phyloP scores from a whole-genome alignment of 2,113 vertebrate species.

The Sapayoa aenigma region DNA sequence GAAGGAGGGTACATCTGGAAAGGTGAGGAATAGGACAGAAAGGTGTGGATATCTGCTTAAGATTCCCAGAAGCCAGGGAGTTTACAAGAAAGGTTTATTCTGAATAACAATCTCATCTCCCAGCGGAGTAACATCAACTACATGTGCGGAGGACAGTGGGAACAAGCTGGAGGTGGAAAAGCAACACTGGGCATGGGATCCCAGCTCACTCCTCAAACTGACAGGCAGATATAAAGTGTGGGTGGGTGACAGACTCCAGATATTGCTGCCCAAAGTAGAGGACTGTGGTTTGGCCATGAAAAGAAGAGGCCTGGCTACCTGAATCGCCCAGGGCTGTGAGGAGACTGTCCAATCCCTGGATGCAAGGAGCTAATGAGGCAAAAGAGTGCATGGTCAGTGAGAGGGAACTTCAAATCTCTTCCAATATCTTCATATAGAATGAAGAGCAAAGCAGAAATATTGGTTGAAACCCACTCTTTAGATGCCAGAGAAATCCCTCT shows the following conservation, averaged over 20 bases:
- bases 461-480: not conserved
- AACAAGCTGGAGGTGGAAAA: not conserved
- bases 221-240: not conserved
- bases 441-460: not conserved
- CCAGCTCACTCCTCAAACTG: not conserved
- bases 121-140: not conserved
- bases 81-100: not conserved
- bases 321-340: not conserved
- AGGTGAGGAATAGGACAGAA: not conserved
- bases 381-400: not conserved
- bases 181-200: not conserved
- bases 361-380: not conserved
- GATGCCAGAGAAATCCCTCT: not conserved
- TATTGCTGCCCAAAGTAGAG: not conserved
- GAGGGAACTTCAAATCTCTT: not conserved
- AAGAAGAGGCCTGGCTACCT: not conserved
- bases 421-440: not conserved
- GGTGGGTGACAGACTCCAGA: not conserved
- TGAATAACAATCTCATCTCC: not conserved
- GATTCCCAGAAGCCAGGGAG: not conserved
- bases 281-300: not conserved
- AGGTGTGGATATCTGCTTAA: not conserved
- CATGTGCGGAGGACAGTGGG: rapidly evolving
- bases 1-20: not conserved
- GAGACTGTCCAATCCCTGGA: not conserved